phyloP scores from a whole-genome alignment of 2,888 invertebrate genomes.

The Phaonia tiefii region DNA sequence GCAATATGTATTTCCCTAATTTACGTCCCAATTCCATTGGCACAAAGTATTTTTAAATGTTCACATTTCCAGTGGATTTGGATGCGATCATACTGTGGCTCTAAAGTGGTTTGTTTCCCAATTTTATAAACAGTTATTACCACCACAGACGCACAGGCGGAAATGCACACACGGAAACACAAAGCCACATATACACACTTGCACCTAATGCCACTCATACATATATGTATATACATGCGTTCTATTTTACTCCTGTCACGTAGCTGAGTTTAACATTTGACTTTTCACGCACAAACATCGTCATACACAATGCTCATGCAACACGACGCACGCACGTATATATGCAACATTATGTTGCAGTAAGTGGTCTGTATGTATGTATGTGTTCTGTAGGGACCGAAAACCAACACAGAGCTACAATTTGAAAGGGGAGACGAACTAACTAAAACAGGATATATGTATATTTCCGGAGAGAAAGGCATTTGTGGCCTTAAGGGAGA shows the following conservation, averaged over 20 bases:
- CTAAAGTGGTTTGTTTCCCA: conserved; percentile 17
- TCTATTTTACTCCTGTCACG: conserved; percentile 46
- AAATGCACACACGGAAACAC: too few relatives aligned
- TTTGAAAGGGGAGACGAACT: background rate
- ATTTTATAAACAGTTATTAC: conserved; percentile 43
- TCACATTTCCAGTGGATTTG: background rate
- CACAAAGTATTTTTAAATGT: background rate
- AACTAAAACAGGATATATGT: background rate
- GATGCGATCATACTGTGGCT: background rate
- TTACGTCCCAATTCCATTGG: too few relatives aligned
- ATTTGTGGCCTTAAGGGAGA: conserved; percentile 1
- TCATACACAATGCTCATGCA: too few relatives aligned
- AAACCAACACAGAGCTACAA: background rate
- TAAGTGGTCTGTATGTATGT: conserved; percentile 10
- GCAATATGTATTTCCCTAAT: too few relatives aligned
- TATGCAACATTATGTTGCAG: background rate
- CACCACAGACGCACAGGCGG: background rate
- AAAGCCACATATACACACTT: background rate
- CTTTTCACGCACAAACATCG: conserved; percentile 8
- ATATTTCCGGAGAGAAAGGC: background rate
- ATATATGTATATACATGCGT: background rate
- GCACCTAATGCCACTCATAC: background rate
- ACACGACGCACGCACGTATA: too few relatives aligned
- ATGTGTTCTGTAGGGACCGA: background rate
- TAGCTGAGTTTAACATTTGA: conserved; percentile 47